These are phyloP conservation scores for Eupeodes latifasciatus DNA, from an alignment of 2,888 invertebrate species.

Conservation along the genomic window DNA sequence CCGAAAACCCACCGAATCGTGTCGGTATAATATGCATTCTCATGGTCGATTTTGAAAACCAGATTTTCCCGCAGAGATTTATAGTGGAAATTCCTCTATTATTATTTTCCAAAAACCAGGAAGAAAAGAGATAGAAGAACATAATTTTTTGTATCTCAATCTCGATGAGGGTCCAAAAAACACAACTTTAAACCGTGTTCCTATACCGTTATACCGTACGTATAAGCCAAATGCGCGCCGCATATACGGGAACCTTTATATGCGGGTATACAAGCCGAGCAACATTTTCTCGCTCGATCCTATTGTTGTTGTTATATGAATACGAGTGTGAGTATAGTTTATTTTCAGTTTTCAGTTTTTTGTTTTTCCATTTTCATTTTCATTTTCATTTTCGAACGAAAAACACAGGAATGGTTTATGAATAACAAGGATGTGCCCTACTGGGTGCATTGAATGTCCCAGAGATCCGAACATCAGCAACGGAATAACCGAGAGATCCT, in stretches of 20 bases:
- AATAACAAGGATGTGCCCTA: conserved; percentile 72
- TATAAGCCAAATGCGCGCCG: too few species aligned
- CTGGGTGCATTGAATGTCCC: conserved; percentile 47
- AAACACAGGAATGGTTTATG: conserved; percentile 69
- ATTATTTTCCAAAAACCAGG: neutral
- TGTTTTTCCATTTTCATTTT: neutral
- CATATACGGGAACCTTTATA: too few species aligned
- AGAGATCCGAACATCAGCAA: conserved; percentile 5
- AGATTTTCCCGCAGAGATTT: conserved; percentile 75
- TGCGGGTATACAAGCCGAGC: neutral
- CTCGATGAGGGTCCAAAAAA: conserved; percentile 45
- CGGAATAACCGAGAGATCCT: conserved; percentile 54
- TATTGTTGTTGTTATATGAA: conserved; percentile 36
- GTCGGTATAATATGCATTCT: conserved; percentile 70
- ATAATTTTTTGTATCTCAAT: conserved; percentile 39
- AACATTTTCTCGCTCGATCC: conserved; percentile 35
- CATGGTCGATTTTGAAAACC: conserved; percentile 69
- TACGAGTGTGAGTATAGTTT: neutral
- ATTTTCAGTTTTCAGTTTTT: neutral
- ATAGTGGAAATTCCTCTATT: conserved; percentile 52
- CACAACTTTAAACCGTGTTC: conserved; percentile 16
- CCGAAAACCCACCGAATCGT: conserved; percentile 38
- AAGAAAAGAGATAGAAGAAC: conserved; percentile 1
- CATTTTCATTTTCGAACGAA: conserved; percentile 27
- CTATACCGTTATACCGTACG: too few species aligned